Evolutionary conservation across 2,888 invertebrate species (phyloP).

Genomic region (Thalpophila matura): DNA sequence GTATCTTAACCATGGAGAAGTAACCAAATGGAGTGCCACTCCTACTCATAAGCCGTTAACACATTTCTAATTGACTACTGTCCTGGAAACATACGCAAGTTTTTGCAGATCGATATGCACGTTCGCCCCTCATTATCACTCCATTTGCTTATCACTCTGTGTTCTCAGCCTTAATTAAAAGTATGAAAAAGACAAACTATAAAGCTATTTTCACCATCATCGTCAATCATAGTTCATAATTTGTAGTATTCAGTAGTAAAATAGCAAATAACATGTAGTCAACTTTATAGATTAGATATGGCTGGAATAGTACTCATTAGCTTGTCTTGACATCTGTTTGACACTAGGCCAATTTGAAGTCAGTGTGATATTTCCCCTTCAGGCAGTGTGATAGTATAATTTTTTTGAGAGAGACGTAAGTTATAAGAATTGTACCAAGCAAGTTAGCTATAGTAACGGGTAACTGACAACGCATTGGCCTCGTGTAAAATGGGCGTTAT

Average conservation of each 20-base stretch:
- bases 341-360: background rate
- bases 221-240: background rate
- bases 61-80: slow-evolving; percentile 6
- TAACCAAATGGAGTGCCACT: slow-evolving; percentile 47
- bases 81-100: slow-evolving; percentile 30
- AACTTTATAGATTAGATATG: background rate
- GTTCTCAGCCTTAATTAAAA: slow-evolving; percentile 12
- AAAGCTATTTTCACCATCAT: slow-evolving; percentile 9
- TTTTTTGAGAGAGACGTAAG: too few species aligned
- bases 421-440: too few species aligned
- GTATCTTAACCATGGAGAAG: slow-evolving; percentile 32
- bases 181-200: slow-evolving; percentile 35
- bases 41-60: background rate
- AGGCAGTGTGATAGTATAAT: too few species aligned
- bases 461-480: background rate
- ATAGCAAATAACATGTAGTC: background rate
- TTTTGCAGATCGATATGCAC: slow-evolving; percentile 10
- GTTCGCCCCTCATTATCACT: slow-evolving; percentile 26
- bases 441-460: background rate
- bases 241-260: slow-evolving; percentile 2
- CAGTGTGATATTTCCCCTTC: background rate
- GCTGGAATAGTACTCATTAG: slow-evolving; percentile 5
- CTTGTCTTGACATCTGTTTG: slow-evolving; percentile 20
- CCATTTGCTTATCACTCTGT: slow-evolving; percentile 54
- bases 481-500: background rate